Conservation (phyloP, 2,888 invertebrate species). For the Cephus pulcher region DNA sequence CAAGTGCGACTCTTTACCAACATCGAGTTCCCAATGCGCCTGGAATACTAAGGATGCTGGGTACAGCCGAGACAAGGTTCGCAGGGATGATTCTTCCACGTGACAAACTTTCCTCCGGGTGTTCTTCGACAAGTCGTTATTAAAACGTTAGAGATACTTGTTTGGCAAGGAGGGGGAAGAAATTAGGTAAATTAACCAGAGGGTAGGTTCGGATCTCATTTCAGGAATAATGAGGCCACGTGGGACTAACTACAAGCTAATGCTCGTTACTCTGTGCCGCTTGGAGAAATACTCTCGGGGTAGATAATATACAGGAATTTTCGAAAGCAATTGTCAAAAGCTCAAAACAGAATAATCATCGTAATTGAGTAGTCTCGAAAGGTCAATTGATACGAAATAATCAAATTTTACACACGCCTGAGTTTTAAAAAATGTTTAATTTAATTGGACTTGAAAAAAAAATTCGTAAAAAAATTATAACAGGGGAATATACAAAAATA, state of each 20-base stretch:
- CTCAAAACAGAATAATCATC: not conserved
- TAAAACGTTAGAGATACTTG: not conserved
- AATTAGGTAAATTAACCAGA: not conserved
- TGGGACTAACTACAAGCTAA: not conserved
- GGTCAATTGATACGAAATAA: not conserved
- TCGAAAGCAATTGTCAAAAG: not conserved
- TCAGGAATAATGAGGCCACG: not conserved
- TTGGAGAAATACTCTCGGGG: conserved; percentile 3
- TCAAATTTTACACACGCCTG: not conserved
- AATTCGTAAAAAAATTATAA: not conserved
- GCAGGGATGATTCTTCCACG: not conserved
- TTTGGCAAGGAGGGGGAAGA: not conserved
- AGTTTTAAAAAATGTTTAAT: not conserved
- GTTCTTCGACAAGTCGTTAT: not conserved
- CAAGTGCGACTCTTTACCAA: conserved; percentile 64
- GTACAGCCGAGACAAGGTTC: not conserved
- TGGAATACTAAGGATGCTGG: conserved; percentile 51
- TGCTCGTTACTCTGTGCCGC: conserved; percentile 5
- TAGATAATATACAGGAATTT: not conserved
- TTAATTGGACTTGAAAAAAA: not conserved
- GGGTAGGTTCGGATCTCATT: not conserved
- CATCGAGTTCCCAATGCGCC: conserved; percentile 54
- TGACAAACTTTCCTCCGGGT: not conserved
- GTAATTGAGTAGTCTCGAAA: not conserved
- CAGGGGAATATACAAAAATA: not conserved